Conservation (phyloP, 2,888 invertebrate species). For the Syrista parreyssii region DNA sequence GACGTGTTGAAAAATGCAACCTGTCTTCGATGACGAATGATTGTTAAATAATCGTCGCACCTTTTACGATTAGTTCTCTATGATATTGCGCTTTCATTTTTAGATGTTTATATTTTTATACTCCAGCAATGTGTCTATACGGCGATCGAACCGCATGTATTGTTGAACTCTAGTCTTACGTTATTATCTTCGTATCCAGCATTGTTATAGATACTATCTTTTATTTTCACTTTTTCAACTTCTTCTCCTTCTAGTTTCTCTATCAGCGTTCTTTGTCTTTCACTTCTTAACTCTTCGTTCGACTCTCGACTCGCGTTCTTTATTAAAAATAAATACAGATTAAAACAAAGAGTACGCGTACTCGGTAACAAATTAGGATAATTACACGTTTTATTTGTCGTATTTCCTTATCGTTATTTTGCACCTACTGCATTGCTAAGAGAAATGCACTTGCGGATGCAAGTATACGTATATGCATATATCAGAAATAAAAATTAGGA, state of each 20-base stretch:
- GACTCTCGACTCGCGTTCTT: not conserved
- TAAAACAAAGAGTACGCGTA: not conserved
- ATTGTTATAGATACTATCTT: slow-evolving; percentile 15
- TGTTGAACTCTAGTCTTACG: slow-evolving; percentile 64
- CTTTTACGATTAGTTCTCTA: slow-evolving; percentile 43
- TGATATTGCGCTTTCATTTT: slow-evolving; percentile 45
- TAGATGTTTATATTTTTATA: slow-evolving; percentile 64
- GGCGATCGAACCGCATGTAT: slow-evolving; percentile 60
- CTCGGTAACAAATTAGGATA: not conserved
- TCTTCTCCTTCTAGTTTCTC: not conserved
- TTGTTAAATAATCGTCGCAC: slow-evolving; percentile 34
- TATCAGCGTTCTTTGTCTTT: not conserved
- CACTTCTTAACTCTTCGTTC: not conserved
- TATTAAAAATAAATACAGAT: not conserved
- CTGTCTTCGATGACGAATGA: slow-evolving; percentile 21
- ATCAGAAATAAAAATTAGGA: slow-evolving; percentile 2
- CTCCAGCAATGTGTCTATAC: slow-evolving; percentile 52
- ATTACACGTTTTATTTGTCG: not conserved
- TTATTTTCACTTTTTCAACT: slow-evolving; percentile 11
- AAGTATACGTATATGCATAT: not conserved
- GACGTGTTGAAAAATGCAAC: slow-evolving; percentile 24
- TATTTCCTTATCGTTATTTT: not conserved
- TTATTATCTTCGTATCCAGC: slow-evolving; percentile 51
- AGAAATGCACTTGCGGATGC: not conserved
- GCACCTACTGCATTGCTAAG: not conserved